Evolutionary conservation across 2,113 vertebrate species (phyloP).

Genomic region (Mionectes macconnelli): DNA sequence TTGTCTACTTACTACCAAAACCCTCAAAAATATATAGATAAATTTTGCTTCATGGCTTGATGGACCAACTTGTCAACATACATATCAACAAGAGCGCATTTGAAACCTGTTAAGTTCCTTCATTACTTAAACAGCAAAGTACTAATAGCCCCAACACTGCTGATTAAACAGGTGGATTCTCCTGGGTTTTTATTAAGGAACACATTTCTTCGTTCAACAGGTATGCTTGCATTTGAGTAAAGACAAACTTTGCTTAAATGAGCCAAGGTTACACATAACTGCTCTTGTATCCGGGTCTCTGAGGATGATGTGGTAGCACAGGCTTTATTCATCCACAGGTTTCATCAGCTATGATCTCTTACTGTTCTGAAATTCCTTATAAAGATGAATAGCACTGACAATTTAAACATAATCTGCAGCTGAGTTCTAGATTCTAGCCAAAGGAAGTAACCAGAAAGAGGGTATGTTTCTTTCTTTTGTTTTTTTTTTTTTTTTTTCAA

Average conservation of each 20-base stretch:
- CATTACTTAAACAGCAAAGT: not conserved
- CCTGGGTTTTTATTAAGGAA: not conserved
- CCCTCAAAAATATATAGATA: not conserved
- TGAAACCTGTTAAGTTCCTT: not conserved
- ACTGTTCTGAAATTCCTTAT: not conserved
- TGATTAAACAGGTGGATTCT: not conserved
- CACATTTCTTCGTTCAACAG: not conserved
- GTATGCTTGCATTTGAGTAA: not conserved
- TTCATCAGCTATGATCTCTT: not conserved
- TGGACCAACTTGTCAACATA: not conserved
- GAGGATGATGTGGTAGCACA: not conserved
- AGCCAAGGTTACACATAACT: not conserved
- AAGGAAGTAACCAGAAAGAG: not conserved
- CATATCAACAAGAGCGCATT: not conserved
- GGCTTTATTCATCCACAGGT: not conserved
- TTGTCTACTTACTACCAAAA: not conserved
- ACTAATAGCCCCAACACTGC: not conserved
- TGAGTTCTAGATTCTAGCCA: not conserved
- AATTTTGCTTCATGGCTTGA: not conserved
- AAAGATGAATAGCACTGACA: not conserved
- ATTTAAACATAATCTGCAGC: not conserved
- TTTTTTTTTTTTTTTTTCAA: not conserved
- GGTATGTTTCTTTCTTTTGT: not conserved
- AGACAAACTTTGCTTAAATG: not conserved
- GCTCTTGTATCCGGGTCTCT: not conserved